Evolutionary conservation across 2,113 vertebrate species (phyloP), one percentile per base, ranked within the genome.

Genomic region (Tapirus terrestris): DNA sequence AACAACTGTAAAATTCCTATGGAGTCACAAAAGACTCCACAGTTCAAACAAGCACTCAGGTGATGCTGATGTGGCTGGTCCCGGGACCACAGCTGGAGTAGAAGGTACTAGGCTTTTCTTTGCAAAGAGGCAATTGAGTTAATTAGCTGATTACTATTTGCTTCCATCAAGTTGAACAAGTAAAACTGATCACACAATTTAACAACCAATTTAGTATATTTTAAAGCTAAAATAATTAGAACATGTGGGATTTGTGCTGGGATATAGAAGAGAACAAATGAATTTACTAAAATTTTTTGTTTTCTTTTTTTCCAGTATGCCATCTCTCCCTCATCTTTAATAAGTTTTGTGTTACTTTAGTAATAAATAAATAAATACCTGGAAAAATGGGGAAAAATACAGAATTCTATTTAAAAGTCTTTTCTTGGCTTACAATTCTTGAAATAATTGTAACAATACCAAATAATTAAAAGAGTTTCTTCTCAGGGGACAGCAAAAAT

Each of bases 401-500:
- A n/a, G 12, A 70, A 81, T 77, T 70, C 53, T 92, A 60, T 45
- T 48, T 60, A 76, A 89, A 84, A 85, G 39, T 0, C 4, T 72
- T 76, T 67, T 18, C 77, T 79, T 12, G 23, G 9, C 20, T 90
- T 94, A 80, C 65, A 89, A 85, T 89, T 43, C 56, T 43, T 77
- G n/a, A 85, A 96, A 81, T 93, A 84, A 81, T 70, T 67, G 10
- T 68, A 63, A 58, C 10, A 76, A 45, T 39, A 73, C 4, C 11
- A 79, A 95, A 12, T 81, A 67, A 91, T 68, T 31, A 76, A 85
- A 77, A 27, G 9, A 6, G 31, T 90, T 96, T 82, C 73, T 53
- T 92, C 91, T 94, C 48, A 83, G 67, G 83, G 16, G 43, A 48
- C 21, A 92, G 79, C 16, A 89, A 96, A 89, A 92, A 77, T 39